phyloP scores from a whole-genome alignment of 2,888 invertebrate genomes.

The Cerastoderma edule region DNA sequence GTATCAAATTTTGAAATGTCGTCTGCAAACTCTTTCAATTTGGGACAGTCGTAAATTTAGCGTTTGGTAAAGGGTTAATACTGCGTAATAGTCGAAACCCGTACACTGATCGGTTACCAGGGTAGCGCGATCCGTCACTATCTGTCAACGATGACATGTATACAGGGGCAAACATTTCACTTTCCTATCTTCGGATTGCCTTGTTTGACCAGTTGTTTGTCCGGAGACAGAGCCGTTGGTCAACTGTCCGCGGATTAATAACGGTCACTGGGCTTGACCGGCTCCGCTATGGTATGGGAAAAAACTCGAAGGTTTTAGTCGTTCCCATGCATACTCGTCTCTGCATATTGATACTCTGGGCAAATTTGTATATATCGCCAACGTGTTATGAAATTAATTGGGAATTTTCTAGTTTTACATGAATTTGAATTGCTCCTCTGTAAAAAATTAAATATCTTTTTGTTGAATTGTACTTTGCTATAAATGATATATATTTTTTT shows the following conservation, averaged over 20 bases:
- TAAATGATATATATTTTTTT: too few species aligned
- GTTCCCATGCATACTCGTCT: background rate
- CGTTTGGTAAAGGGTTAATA: background rate
- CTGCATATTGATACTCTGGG: background rate
- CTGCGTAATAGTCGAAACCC: background rate
- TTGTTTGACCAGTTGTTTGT: slow-evolving; percentile 15
- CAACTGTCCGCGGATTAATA: background rate
- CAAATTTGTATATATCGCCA: background rate
- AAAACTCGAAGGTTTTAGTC: background rate
- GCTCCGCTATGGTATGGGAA: background rate
- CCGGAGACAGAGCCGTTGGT: background rate
- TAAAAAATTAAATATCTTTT: background rate
- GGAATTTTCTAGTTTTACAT: background rate
- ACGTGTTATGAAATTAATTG: background rate
- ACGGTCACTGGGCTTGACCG: background rate
- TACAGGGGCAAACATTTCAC: slow-evolving; percentile 24
- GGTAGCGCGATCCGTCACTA: slow-evolving; percentile 12
- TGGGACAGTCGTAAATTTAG: too few species aligned
- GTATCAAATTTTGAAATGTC: too few species aligned
- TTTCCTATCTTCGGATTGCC: slow-evolving; percentile 15
- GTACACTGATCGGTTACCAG: background rate
- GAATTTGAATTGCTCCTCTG: background rate
- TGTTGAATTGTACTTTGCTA: background rate
- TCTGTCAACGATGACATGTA: slow-evolving; percentile 26
- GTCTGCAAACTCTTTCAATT: too few species aligned